Base-by-base conservation (phyloP, 2,888 invertebrate species). In the Diarsia mendica region DNA sequence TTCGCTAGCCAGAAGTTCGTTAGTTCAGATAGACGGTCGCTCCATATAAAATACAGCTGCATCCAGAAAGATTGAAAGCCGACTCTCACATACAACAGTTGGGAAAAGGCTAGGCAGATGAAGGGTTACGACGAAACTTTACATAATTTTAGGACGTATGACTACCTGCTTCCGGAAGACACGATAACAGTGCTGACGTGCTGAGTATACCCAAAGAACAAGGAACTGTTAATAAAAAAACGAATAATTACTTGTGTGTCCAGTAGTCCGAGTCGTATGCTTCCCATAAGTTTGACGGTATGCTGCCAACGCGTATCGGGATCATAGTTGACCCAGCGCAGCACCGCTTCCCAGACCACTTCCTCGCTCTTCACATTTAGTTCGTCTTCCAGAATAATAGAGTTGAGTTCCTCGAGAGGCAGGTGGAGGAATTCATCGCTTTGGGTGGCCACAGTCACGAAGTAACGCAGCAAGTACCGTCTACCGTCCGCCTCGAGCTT, bases 361-460 rank as follows among this genome's bases (percentile, higher is more conserved):
- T 98, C 98, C 92, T 99, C 99, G 89, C 98, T 98, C 87, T 98
- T 98, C 0, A 98, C 98, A 91, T 99, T 99, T 51, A 99, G 94
- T 90, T 98, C 98, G 90, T 99, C 98, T 70, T 98, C 98, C 66
- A 98, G 97, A 81, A 99, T 98, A 69, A 99, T 97, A 72, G 97
- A 97, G 79, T 97, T 97, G 46, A 99, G 95, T 90, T 99, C 98
- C 23, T 98, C 97, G 46, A 98, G 96, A 10, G 97, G 97, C 79
- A 98, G 93, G 82, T 97, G 97, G 51, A 98, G 94, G 82, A 98
- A 97, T 91, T 99, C 98, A 53, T 97, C 97, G 91, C 98, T 98
- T 87, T 97, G 97, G 61, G 97, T 96, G 1, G 98, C 97, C 68
- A 99, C 97, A 87, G 97, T 97, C 63, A 97, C 97, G 89, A 99